These are phyloP conservation scores for Tenthredo mesomela DNA, from an alignment of 2,888 invertebrate species.

Conservation along the genomic window DNA sequence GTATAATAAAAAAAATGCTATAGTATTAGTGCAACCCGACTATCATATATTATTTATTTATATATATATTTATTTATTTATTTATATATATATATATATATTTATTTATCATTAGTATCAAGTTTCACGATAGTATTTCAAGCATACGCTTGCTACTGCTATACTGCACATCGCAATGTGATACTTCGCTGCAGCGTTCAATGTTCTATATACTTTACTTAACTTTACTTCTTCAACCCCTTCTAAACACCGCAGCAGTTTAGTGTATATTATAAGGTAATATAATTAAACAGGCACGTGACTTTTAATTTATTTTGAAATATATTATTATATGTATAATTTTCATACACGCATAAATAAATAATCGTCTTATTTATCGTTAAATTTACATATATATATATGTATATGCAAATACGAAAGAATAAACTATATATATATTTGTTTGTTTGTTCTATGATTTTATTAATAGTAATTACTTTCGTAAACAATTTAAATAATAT, in stretches of 20 bases:
- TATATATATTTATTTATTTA: not conserved
- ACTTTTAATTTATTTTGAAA: too few relatives aligned
- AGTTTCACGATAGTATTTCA: constrained; percentile 30
- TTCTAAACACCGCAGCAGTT: not conserved
- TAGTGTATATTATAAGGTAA: not conserved
- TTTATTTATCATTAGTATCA: constrained; percentile 16
- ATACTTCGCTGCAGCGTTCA: constrained; percentile 16
- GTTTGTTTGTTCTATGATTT: too few relatives aligned
- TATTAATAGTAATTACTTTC: not conserved
- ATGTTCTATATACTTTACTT: not conserved
- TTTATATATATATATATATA: not conserved
- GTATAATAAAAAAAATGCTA: not conserved
- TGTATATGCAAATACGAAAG: too few relatives aligned
- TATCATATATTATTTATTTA: not conserved
- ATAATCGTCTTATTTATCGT: too few relatives aligned
- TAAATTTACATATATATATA: too few relatives aligned
- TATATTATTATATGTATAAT: too few relatives aligned
- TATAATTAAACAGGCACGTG: too few relatives aligned
- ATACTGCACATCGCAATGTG: not conserved
- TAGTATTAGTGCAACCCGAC: not conserved
- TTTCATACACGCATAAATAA: too few relatives aligned
- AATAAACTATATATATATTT: too few relatives aligned
- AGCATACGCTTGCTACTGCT: not conserved
- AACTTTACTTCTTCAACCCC: constrained; percentile 13
- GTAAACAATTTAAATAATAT: not conserved